Conservation (phyloP, 2,888 invertebrate genomes). For the Holacanthella duospinosa region DNA sequence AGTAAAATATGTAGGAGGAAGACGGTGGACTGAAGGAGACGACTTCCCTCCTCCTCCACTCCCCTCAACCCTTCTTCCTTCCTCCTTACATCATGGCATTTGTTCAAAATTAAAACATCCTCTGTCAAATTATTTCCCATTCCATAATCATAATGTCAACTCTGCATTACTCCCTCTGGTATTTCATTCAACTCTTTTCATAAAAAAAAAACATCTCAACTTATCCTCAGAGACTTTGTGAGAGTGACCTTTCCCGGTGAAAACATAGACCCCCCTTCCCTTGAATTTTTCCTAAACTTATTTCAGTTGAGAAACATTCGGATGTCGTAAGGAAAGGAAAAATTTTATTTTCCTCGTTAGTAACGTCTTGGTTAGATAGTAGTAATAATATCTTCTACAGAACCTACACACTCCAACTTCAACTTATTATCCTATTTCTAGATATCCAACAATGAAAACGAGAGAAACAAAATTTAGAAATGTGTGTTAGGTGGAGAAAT, state of each 20-base stretch:
- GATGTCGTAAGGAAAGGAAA: neutral
- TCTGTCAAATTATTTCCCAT: neutral
- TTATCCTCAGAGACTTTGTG: neutral
- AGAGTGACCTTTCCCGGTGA: neutral
- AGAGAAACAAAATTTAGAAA: neutral
- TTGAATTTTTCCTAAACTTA: neutral
- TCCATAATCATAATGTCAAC: constrained; percentile 4
- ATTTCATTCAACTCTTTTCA: neutral
- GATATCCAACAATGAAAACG: neutral
- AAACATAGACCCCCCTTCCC: neutral
- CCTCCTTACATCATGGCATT: neutral
- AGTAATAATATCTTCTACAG: no score
- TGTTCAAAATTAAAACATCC: constrained; percentile 7
- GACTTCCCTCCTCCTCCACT: no score
- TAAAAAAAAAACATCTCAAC: neutral
- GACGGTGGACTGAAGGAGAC: no score
- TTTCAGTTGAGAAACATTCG: neutral
- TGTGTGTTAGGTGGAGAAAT: neutral
- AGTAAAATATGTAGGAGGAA: no score
- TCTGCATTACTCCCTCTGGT: neutral
- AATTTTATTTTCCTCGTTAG: neutral
- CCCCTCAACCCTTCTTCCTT: neutral
- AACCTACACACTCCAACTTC: no score
- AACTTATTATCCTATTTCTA: no score
- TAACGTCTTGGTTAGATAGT: no score